Conservation (phyloP, 2,113 vertebrate genomes). For the Setophaga kirtlandii region DNA sequence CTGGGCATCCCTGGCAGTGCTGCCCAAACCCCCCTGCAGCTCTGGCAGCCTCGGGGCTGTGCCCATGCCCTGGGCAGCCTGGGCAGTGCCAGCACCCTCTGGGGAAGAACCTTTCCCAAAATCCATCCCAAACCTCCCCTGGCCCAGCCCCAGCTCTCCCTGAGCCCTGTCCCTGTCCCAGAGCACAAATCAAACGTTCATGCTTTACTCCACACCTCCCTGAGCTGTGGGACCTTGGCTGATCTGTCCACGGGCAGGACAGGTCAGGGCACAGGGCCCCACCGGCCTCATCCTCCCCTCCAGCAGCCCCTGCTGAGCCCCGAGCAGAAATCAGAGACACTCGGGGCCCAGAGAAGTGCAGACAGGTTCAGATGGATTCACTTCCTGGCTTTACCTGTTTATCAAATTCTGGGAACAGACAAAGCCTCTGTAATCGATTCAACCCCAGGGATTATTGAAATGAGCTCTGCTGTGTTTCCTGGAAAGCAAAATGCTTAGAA, state of each 20-base stretch:
- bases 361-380: not conserved
- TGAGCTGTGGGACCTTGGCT: rapidly evolving
- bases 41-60: not conserved
- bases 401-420: not conserved
- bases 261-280: not conserved
- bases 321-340: not conserved
- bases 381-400: not conserved
- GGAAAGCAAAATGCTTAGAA: not conserved
- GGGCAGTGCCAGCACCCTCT: not conserved
- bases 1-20: not conserved
- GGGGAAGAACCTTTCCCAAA: not conserved
- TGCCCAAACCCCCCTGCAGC: rapidly evolving
- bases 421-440: not conserved
- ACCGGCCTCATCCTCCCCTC: not conserved
- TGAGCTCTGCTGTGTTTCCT: not conserved
- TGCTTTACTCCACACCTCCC: not conserved
- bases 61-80: not conserved
- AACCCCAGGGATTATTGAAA: not conserved
- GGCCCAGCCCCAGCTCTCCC: not conserved
- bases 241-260: rapidly evolving
- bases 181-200: rapidly evolving
- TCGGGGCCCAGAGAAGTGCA: not conserved
- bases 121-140: rapidly evolving
- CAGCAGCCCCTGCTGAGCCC: not conserved
- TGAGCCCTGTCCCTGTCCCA: not conserved